A percentile compares a stretch with the other conserved stretches of the same genome.
Conservation (phyloP, 2,888 invertebrate species). For the Leucophora obtusa region DNA sequence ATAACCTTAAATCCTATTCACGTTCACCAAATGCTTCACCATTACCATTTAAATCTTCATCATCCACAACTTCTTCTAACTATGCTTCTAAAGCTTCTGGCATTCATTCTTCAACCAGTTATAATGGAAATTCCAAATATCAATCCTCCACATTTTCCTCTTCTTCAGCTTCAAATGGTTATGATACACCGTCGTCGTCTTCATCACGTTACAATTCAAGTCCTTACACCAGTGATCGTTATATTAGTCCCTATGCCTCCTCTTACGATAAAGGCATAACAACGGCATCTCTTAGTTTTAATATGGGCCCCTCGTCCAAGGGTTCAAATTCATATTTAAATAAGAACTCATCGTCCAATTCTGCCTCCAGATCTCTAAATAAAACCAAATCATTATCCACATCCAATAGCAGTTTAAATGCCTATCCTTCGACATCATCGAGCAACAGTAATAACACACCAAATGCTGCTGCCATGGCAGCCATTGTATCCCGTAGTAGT, state of each 20-base stretch:
- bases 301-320: constrained; percentile 68
- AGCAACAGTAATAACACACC: constrained; percentile 60
- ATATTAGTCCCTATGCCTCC: constrained; percentile 77
- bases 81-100: constrained; percentile 60
- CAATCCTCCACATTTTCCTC: constrained; percentile 59
- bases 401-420: constrained; percentile 76
- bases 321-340: constrained; percentile 69
- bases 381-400: constrained; percentile 74
- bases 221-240: constrained; percentile 75
- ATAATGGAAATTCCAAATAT: constrained; percentile 58
- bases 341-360: constrained; percentile 69
- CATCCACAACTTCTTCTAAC: constrained; percentile 42
- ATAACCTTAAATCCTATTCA: constrained; percentile 54
- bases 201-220: constrained; percentile 72
- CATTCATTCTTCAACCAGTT: constrained; percentile 46
- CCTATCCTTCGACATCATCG: constrained; percentile 56
- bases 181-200: constrained; percentile 65
- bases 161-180: constrained; percentile 66
- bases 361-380: constrained; percentile 65
- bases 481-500: constrained; percentile 77
- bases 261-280: constrained; percentile 78
- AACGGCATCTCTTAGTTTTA: constrained; percentile 77
- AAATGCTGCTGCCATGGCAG: constrained; percentile 75
- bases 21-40: constrained; percentile 61
- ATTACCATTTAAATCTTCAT: constrained; percentile 63